Conservation (phyloP, 2,113 vertebrate species). For the Gymnobelideus leadbeateri region DNA sequence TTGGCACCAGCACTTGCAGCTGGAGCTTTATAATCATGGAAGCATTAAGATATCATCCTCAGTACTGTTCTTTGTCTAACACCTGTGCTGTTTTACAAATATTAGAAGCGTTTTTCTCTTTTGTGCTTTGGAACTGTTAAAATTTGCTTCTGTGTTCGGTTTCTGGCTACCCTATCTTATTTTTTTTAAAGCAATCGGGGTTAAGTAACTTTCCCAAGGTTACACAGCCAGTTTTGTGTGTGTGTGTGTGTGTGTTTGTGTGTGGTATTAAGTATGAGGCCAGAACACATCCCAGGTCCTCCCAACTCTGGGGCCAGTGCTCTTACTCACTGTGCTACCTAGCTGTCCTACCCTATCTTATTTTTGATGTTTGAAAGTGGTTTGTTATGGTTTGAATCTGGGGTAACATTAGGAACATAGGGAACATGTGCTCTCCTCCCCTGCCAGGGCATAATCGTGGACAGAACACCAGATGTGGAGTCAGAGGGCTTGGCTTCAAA, state of each 20-base stretch:
- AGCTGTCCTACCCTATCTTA: constrained; percentile 5
- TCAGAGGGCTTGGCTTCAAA: neutral
- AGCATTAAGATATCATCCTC: constrained; percentile 8
- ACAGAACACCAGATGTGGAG: neutral
- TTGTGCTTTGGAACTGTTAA: neutral
- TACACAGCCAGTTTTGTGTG: too few relatives aligned
- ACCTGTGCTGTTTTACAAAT: constrained; percentile 33
- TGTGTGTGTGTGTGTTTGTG: too few relatives aligned
- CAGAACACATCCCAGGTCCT: too few relatives aligned
- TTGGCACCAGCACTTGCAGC: neutral
- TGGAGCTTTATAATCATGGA: constrained; percentile 49
- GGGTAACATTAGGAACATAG: neutral
- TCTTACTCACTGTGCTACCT: too few relatives aligned
- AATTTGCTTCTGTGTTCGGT: neutral
- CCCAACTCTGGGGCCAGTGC: too few relatives aligned
- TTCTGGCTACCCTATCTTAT: constrained; percentile 28
- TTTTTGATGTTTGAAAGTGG: neutral
- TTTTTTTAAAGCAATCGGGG: too few relatives aligned
- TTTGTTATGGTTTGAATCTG: neutral
- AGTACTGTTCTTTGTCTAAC: neutral
- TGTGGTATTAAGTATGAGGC: too few relatives aligned
- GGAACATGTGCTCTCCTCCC: neutral
- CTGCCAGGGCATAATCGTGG: neutral
- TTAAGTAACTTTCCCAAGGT: too few relatives aligned
- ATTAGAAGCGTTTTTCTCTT: constrained; percentile 1